A percentile compares a stretch with the other conserved stretches of the same genome.
Conservation (phyloP, 2,113 vertebrate species). For the Poeciliopsis turrubarensis region DNA sequence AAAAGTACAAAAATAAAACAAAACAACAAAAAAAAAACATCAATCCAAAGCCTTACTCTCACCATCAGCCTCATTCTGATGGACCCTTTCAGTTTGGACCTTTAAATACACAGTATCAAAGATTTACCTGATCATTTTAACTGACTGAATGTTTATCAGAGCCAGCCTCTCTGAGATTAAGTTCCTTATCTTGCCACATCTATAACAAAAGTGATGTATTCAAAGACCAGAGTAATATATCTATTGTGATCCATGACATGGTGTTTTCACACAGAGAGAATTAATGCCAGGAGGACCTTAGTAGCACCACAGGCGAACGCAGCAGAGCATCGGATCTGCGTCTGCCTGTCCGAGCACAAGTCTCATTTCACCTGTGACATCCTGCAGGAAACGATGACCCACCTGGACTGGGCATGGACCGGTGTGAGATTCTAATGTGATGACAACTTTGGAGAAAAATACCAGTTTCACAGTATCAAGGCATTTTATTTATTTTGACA, state of each 20-base stretch:
- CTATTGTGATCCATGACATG: slow-evolving; percentile 54
- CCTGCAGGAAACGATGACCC: slow-evolving; percentile 45
- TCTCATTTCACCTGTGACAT: slow-evolving; percentile 53
- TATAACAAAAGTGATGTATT: slow-evolving; percentile 56
- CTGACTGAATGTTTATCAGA: slow-evolving; percentile 69
- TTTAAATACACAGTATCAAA: slow-evolving; percentile 71
- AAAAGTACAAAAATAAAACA: slow-evolving; percentile 31
- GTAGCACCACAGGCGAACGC: background rate
- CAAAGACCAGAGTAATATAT: slow-evolving; percentile 70
- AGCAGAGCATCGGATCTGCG: slow-evolving; percentile 22
- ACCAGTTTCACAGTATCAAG: background rate
- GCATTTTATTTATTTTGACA: background rate
- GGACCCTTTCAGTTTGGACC: slow-evolving; percentile 75
- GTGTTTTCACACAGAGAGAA: slow-evolving; percentile 38
- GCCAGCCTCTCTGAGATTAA: slow-evolving; percentile 65
- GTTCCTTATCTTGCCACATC: slow-evolving; percentile 33
- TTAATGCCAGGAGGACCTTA: slow-evolving; percentile 25
- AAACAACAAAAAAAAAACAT: slow-evolving; percentile 36
- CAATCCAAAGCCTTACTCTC: slow-evolving; percentile 86
- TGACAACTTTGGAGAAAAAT: background rate
- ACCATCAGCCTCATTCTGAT: slow-evolving; percentile 66
- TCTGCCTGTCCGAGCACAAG: slow-evolving; percentile 51
- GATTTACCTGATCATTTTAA: slow-evolving; percentile 50
- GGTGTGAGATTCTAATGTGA: background rate
- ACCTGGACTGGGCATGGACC: slow-evolving; percentile 7